Evolutionary conservation across 2,888 invertebrate species (phyloP).

Genomic region (Tethea ocularis): DNA sequence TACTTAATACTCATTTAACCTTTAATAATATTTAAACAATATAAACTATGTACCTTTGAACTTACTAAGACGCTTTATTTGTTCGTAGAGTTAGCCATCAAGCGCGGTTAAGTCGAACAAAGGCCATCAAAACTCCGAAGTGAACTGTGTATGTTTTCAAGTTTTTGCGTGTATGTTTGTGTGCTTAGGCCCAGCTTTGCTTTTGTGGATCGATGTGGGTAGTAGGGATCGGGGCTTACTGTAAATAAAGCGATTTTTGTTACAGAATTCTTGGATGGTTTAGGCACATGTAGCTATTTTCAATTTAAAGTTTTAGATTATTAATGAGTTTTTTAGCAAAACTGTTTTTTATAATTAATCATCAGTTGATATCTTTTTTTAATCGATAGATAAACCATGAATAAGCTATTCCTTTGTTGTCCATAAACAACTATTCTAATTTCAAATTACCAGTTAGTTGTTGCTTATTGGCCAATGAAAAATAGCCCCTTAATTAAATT

Average conservation of each 20-base stretch:
- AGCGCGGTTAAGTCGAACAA: constrained; percentile 3
- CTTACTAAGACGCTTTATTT: not conserved
- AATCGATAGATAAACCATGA: no score
- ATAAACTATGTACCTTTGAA: not conserved
- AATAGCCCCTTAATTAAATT: no score
- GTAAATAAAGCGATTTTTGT: not conserved
- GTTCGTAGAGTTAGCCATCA: not conserved
- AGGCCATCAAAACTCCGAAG: constrained; percentile 1
- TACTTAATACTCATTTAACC: no score
- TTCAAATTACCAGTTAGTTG: no score
- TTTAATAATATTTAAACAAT: no score
- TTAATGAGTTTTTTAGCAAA: no score
- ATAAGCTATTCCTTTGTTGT: no score
- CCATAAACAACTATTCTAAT: no score
- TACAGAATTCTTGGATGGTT: not conserved
- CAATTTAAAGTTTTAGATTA: not conserved
- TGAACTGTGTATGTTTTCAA: constrained; percentile 12
- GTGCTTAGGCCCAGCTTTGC: constrained; percentile 25
- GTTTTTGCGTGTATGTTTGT: constrained; percentile 25
- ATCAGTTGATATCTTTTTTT: no score
- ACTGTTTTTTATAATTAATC: no score
- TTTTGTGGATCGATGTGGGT: constrained; percentile 30
- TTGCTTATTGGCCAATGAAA: no score
- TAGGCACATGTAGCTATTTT: not conserved
- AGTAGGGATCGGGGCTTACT: constrained; percentile 8